phyloP scores from a whole-genome alignment of 2,888 invertebrate species.

The Drosophila demipolita region DNA sequence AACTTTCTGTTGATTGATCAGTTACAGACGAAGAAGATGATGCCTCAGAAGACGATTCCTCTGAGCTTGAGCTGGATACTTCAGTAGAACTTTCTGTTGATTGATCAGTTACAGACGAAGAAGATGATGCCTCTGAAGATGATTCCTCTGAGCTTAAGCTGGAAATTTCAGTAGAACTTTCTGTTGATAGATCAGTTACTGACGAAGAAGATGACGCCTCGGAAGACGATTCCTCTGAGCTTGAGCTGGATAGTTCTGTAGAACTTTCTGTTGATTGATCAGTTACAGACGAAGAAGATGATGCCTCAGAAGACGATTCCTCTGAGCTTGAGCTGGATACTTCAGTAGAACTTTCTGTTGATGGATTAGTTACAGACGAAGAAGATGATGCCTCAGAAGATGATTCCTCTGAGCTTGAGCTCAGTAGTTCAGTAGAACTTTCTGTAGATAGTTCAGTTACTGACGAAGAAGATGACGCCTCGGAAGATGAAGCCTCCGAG shows the following conservation, averaged over 20 bases:
- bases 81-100: not conserved
- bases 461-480: not conserved
- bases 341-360: not conserved
- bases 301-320: not conserved
- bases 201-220: not conserved
- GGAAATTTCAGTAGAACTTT: not conserved
- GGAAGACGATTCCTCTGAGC: not conserved
- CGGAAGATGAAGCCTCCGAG: not conserved
- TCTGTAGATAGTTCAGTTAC: not conserved
- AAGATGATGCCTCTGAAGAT: not conserved
- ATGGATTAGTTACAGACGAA: slow-evolving; percentile 6
- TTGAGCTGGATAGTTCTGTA: not conserved
- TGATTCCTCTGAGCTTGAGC: not conserved
- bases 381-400: slow-evolving; percentile 2
- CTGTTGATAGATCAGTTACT: not conserved
- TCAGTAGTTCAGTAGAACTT: not conserved
- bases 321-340: not conserved
- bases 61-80: not conserved
- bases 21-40: not conserved
- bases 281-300: not conserved
- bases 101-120: not conserved
- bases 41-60: not conserved
- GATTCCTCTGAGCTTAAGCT: not conserved
- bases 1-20: slow-evolving; percentile 4
- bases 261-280: not conserved